Percentiles rank a stretch among this genome's conserved stretches.
These are phyloP conservation scores for Drosophila sordidula DNA, from an alignment of 2,888 invertebrate genomes.

Conservation along the genomic window DNA sequence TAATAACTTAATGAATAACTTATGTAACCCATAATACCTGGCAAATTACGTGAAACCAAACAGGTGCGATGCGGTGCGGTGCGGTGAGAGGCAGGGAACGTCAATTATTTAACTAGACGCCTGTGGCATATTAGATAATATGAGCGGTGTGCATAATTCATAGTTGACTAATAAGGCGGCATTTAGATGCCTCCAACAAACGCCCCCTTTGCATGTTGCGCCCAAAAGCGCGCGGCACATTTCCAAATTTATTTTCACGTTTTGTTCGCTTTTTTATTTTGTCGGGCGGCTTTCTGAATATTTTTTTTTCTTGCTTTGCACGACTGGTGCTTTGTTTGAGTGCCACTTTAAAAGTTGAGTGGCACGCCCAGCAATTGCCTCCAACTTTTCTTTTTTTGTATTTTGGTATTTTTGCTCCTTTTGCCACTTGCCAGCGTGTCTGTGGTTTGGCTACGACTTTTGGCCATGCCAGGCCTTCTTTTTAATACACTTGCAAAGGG, in stretches of 20 bases:
- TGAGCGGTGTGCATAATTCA: slow-evolving; percentile 56
- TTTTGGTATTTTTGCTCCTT: slow-evolving; percentile 29
- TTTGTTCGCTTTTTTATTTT: slow-evolving; percentile 7
- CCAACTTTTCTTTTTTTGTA: slow-evolving; percentile 3
- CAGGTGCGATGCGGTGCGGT: neutral
- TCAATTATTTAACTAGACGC: slow-evolving; percentile 71
- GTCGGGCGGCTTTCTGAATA: neutral
- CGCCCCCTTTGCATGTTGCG: slow-evolving; percentile 30
- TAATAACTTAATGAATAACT: slow-evolving; percentile 77
- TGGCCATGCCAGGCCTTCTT: slow-evolving; percentile 27
- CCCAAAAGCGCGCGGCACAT: slow-evolving; percentile 9
- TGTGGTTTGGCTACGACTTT: slow-evolving; percentile 60
- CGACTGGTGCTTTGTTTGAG: slow-evolving; percentile 58
- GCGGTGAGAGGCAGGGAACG: neutral
- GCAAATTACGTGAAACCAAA: slow-evolving; percentile 47
- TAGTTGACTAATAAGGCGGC: slow-evolving; percentile 54
- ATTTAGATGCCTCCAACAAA: slow-evolving; percentile 32
- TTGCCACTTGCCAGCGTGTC: slow-evolving; percentile 57
- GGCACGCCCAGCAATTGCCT: slow-evolving; percentile 59
- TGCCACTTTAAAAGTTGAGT: slow-evolving; percentile 66
- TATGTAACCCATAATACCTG: slow-evolving; percentile 62
- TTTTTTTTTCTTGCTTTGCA: slow-evolving; percentile 14
- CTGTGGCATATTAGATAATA: slow-evolving; percentile 71
- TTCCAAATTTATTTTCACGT: slow-evolving; percentile 34
- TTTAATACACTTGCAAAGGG: slow-evolving; percentile 3